A percentile compares a stretch with the other conserved stretches of the same genome.
Conservation (phyloP, 2,888 invertebrate genomes). For the Lepidochitona cinerea region DNA sequence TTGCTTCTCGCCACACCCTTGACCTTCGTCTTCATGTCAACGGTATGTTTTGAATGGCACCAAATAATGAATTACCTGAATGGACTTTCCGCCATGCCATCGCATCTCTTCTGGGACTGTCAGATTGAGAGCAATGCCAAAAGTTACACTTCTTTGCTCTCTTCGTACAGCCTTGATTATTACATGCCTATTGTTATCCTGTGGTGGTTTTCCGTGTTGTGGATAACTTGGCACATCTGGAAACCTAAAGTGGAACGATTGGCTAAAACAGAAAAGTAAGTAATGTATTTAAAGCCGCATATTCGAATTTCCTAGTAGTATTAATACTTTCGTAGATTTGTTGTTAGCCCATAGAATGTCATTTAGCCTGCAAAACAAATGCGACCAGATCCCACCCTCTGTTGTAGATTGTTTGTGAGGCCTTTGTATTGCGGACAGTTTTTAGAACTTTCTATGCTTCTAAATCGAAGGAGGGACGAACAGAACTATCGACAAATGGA, state of each 20-base stretch:
- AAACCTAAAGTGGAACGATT: conserved; percentile 56
- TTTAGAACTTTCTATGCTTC: conserved; percentile 94
- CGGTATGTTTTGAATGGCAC: conserved; percentile 79
- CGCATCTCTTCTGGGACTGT: conserved; percentile 93
- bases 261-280: conserved; percentile 58
- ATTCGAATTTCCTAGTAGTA: too few species aligned
- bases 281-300: too few species aligned
- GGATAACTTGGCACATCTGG: conserved; percentile 61
- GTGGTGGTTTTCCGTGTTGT: conserved; percentile 62
- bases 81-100: conserved; percentile 81
- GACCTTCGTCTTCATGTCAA: conserved; percentile 87
- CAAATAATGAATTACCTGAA: conserved; percentile 73
- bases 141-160: conserved; percentile 26
- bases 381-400: not conserved
- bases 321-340: too few species aligned
- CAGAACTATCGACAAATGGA: conserved; percentile 71
- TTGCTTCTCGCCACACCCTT: conserved; percentile 93
- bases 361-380: too few species aligned
- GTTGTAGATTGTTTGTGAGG: conserved; percentile 81
- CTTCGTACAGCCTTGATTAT: conserved; percentile 41
- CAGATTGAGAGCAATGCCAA: conserved; percentile 80
- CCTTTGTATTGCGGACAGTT: conserved; percentile 94
- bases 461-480: conserved; percentile 92
- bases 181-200: conserved; percentile 48
- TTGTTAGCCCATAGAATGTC: too few species aligned